phyloP scores from a whole-genome alignment of 2,888 invertebrate genomes.

The Timema podura region DNA sequence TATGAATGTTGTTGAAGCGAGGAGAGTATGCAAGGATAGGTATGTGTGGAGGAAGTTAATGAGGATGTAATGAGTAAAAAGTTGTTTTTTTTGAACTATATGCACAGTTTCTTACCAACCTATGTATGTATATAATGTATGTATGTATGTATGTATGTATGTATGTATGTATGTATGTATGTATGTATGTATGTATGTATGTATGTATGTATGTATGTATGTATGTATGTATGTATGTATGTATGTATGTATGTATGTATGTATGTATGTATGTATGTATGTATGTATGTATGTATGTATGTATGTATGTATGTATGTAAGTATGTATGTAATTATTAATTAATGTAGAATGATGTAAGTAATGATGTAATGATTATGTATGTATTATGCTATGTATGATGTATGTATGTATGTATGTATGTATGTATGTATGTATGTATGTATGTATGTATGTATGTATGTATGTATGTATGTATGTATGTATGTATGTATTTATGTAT shows the following conservation, averaged over 20 bases:
- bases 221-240: conserved; percentile 1
- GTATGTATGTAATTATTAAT: too few relatives aligned
- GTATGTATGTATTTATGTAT: not conserved
- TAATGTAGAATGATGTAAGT: too few relatives aligned
- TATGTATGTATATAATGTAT: not conserved
- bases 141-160: conserved; percentile 3
- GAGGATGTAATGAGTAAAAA: too few relatives aligned
- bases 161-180: not conserved
- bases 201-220: not conserved
- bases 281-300: not conserved
- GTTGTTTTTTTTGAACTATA: too few relatives aligned
- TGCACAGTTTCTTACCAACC: too few relatives aligned
- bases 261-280: conserved; percentile 1
- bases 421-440: conserved; percentile 1
- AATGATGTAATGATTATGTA: too few relatives aligned
- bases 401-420: not conserved
- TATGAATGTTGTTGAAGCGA: too few relatives aligned
- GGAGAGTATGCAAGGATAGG: too few relatives aligned
- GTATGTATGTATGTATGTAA: not conserved
- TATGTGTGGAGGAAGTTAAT: too few relatives aligned
- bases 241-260: not conserved
- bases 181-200: not conserved
- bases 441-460: not conserved
- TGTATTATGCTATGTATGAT: not conserved
- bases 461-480: too few relatives aligned